A percentile compares a stretch with the other conserved stretches of the same genome.
Evolutionary conservation across 2,888 invertebrate species (phyloP).

Genomic region (Fissipunctia ypsillon): DNA sequence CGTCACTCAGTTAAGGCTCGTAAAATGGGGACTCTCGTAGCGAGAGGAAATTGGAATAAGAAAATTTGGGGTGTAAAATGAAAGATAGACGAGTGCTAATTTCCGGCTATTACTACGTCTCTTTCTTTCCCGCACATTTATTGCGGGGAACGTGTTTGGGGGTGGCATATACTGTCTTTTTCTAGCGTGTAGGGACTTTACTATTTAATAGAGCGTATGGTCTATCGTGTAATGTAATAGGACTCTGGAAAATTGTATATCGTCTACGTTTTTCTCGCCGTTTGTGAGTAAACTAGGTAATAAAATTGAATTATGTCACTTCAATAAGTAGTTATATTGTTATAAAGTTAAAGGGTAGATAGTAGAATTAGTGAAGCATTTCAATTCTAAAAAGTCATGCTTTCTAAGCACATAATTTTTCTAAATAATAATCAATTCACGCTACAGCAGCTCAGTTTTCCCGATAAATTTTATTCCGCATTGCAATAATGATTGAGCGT

Average conservation of each 20-base stretch:
- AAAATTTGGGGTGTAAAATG: conserved; percentile 94
- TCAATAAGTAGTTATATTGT: not conserved
- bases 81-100: conserved; percentile 94
- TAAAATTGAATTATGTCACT: conserved; percentile 11
- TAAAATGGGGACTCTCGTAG: conserved; percentile 82
- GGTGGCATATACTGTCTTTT: conserved; percentile 84
- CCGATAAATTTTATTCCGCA: conserved; percentile 60
- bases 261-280: conserved; percentile 38
- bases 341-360: not conserved
- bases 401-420: not conserved
- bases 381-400: not conserved
- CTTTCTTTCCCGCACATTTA: conserved; percentile 90
- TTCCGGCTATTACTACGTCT: conserved; percentile 92
- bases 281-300: conserved; percentile 16
- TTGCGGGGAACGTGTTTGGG: conserved; percentile 83
- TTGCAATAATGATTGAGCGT: conserved; percentile 64
- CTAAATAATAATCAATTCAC: conserved; percentile 11
- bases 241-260: conserved; percentile 63
- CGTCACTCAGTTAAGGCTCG: conserved; percentile 74
- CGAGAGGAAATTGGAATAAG: conserved; percentile 93
- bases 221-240: conserved; percentile 69
- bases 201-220: conserved; percentile 78
- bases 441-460: conserved; percentile 2
- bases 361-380: not conserved
- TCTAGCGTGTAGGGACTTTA: conserved; percentile 80